These are phyloP conservation scores for Himalopsyche japonica DNA, from an alignment of 2,888 invertebrate genomes.

Conservation along the genomic window DNA sequence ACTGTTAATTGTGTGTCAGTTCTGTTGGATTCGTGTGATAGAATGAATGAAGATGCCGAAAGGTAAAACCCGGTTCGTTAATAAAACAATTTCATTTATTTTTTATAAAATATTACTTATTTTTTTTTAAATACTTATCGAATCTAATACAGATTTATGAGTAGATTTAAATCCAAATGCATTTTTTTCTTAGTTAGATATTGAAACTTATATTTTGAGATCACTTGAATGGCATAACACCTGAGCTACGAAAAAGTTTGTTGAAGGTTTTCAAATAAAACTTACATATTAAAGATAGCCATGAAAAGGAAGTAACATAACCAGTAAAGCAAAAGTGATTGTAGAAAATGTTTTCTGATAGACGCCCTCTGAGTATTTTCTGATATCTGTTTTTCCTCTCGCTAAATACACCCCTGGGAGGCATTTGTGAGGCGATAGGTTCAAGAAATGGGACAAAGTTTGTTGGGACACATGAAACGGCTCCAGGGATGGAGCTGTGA, in stretches of 20 bases:
- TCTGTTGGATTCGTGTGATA: no score
- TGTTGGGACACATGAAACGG: background rate
- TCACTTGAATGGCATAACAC: no score
- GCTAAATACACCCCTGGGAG: constrained; percentile 37
- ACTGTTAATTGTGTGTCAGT: no score
- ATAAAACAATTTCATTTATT: no score
- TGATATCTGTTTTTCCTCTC: constrained; percentile 32
- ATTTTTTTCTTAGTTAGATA: no score
- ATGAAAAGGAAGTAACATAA: background rate
- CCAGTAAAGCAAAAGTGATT: background rate
- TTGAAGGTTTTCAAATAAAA: background rate
- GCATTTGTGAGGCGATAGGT: constrained; percentile 35
- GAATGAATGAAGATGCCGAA: no score
- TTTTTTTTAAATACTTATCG: no score
- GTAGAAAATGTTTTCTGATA: background rate
- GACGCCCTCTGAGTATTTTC: background rate
- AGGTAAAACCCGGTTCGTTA: no score
- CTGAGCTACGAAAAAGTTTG: background rate
- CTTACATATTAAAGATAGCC: background rate
- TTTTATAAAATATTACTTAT: no score
- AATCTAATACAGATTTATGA: no score
- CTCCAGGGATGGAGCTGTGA: background rate
- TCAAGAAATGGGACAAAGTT: constrained; percentile 5
- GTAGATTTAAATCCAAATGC: no score
- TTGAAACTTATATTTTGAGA: no score